These are phyloP conservation scores for Pseudococcus longispinus DNA, from an alignment of 2,888 invertebrate species.

Conservation along the genomic window DNA sequence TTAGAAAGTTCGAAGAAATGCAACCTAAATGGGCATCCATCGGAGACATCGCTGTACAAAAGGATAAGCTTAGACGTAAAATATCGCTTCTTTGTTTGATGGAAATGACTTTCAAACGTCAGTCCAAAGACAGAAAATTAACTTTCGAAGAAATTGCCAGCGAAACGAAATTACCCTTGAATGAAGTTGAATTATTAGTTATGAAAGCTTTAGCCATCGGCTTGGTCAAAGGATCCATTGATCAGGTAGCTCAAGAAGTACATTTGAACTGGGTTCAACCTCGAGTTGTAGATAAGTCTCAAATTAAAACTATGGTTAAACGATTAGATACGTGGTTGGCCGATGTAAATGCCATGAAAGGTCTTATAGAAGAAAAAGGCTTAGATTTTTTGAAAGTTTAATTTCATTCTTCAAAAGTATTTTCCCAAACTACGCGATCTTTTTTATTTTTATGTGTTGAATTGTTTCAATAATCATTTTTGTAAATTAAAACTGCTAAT, in stretches of 20 bases:
- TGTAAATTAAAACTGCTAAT: conserved; percentile 24
- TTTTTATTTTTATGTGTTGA: neutral
- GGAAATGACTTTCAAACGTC: conserved; percentile 70
- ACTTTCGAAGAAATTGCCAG: conserved; percentile 89
- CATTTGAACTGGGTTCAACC: conserved; percentile 89
- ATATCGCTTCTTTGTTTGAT: conserved; percentile 94
- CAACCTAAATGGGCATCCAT: conserved; percentile 78
- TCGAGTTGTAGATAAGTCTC: conserved; percentile 73
- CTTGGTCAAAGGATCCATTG: conserved; percentile 91
- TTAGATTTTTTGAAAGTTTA: conserved; percentile 77
- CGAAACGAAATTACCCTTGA: conserved; percentile 81
- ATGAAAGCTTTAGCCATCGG: conserved; percentile 98
- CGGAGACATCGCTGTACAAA: conserved; percentile 83
- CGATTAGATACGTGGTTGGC: conserved; percentile 76
- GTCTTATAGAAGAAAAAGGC: conserved; percentile 76
- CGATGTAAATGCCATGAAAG: conserved; percentile 77
- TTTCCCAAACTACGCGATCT: conserved; percentile 8
- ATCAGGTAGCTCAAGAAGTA: conserved; percentile 81
- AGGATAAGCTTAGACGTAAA: conserved; percentile 84
- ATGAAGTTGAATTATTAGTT: conserved; percentile 91
- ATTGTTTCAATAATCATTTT: conserved; percentile 12
- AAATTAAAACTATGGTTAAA: conserved; percentile 74
- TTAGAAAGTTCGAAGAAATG: conserved; percentile 76
- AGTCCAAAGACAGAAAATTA: conserved; percentile 63
- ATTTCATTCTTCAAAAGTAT: conserved; percentile 52